Conservation (phyloP, 2,888 invertebrate genomes). For the Volucella inanis region DNA sequence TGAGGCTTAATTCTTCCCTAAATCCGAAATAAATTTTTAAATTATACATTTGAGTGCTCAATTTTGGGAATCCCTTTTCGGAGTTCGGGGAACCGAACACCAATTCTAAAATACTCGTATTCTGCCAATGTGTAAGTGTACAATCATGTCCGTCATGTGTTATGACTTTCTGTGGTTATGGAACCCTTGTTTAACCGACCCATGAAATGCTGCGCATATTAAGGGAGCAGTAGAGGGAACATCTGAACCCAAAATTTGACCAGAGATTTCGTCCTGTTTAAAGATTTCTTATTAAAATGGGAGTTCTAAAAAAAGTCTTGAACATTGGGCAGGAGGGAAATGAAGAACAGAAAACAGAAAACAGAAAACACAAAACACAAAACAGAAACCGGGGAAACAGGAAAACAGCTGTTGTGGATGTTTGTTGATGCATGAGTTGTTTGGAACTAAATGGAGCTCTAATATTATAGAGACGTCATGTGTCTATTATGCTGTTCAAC, state of each 20-base stretch:
- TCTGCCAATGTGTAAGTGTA: constrained; percentile 27
- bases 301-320: constrained; percentile 44
- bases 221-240: constrained; percentile 13
- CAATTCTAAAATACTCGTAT: constrained; percentile 14
- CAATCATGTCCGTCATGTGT: constrained; percentile 65
- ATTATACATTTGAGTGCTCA: constrained; percentile 48
- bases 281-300: constrained; percentile 60
- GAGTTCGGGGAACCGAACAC: constrained; percentile 9
- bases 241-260: constrained; percentile 67
- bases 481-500: constrained; percentile 64
- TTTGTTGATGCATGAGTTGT: constrained; percentile 68
- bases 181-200: constrained; percentile 51
- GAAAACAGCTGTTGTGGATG: constrained; percentile 57
- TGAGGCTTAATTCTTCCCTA: constrained; percentile 52
- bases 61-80: constrained; percentile 7
- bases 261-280: constrained; percentile 61
- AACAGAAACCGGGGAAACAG: background rate
- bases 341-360: too few species aligned
- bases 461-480: constrained; percentile 37
- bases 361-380: too few species aligned
- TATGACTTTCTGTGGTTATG: constrained; percentile 69
- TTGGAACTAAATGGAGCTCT: constrained; percentile 33
- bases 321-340: background rate
- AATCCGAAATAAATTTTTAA: constrained; percentile 69
- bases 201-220: background rate